Percentiles rank a stretch among this genome's conserved stretches.
Evolutionary conservation across 53 echinoderm and acorn worm species (phyloP).

Genomic region (Luidia sarsii): DNA sequence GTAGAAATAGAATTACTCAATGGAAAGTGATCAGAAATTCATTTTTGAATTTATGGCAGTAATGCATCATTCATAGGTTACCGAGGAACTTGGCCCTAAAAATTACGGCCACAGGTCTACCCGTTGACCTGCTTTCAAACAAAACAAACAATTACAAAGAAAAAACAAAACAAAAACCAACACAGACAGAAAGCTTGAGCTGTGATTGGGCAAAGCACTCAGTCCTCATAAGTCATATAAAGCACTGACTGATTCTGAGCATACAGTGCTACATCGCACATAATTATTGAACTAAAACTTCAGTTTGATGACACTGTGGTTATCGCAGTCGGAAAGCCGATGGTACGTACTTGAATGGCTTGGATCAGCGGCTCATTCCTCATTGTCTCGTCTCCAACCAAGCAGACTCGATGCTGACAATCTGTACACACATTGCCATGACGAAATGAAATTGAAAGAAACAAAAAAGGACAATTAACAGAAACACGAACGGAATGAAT

Average conservation of each 20-base stretch:
- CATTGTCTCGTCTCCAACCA: slow-evolving; percentile 38
- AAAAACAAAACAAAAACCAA: background rate
- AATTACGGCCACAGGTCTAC: too few relatives aligned
- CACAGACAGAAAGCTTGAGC: background rate
- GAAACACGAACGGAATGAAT: background rate
- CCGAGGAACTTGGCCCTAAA: too few relatives aligned
- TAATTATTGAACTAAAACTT: background rate
- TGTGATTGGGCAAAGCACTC: background rate
- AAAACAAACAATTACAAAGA: too few relatives aligned
- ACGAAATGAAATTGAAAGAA: too few relatives aligned
- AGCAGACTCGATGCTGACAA: slow-evolving; percentile 36
- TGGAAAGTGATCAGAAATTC: too few relatives aligned
- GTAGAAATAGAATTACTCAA: too few relatives aligned
- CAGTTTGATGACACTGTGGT: background rate
- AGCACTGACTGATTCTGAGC: background rate
- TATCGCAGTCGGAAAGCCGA: background rate
- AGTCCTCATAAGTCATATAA: background rate
- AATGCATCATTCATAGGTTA: too few relatives aligned
- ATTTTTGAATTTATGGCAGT: too few relatives aligned
- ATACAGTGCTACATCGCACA: background rate
- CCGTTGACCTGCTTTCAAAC: too few relatives aligned
- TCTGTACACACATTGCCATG: too few relatives aligned
- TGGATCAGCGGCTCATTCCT: slow-evolving; percentile 42
- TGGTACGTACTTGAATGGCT: slow-evolving; percentile 33
- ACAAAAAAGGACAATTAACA: background rate